Conservation (phyloP, 2,888 invertebrate genomes). For the Osmoderma eremita region DNA sequence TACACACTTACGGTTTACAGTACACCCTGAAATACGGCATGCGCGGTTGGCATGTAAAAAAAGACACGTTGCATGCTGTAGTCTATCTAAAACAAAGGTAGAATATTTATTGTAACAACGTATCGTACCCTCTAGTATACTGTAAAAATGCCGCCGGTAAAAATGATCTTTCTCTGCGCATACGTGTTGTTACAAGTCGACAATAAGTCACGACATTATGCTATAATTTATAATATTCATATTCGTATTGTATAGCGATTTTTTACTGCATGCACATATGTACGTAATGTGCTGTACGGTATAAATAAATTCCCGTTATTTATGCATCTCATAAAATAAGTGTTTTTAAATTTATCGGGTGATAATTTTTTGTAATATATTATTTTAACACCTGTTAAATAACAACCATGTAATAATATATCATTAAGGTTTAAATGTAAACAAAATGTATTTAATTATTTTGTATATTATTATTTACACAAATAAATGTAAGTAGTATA, state of each 20-base stretch:
- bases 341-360: background rate
- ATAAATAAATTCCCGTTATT: slow-evolving; percentile 38
- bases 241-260: slow-evolving; percentile 26
- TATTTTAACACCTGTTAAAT: slow-evolving; percentile 4
- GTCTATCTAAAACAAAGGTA: slow-evolving; percentile 48
- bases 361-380: slow-evolving; percentile 5
- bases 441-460: too few species aligned
- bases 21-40: slow-evolving; percentile 36
- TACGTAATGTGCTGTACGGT: slow-evolving; percentile 2
- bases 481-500: too few species aligned
- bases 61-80: slow-evolving; percentile 44
- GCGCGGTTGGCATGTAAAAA: slow-evolving; percentile 39
- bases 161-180: slow-evolving; percentile 31
- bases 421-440: background rate
- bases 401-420: background rate
- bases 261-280: slow-evolving; percentile 11
- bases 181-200: slow-evolving; percentile 36
- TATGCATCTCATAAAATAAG: slow-evolving; percentile 22
- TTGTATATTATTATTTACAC: too few species aligned
- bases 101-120: slow-evolving; percentile 42
- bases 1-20: slow-evolving; percentile 24
- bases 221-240: slow-evolving; percentile 45
- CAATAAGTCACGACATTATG: slow-evolving; percentile 44
- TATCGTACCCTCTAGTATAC: slow-evolving; percentile 39
- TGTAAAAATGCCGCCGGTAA: slow-evolving; percentile 37